These are phyloP conservation scores for Hypotaenidia okinawae DNA, from an alignment of 2,797 vertebrate species.

Conservation along the genomic window DNA sequence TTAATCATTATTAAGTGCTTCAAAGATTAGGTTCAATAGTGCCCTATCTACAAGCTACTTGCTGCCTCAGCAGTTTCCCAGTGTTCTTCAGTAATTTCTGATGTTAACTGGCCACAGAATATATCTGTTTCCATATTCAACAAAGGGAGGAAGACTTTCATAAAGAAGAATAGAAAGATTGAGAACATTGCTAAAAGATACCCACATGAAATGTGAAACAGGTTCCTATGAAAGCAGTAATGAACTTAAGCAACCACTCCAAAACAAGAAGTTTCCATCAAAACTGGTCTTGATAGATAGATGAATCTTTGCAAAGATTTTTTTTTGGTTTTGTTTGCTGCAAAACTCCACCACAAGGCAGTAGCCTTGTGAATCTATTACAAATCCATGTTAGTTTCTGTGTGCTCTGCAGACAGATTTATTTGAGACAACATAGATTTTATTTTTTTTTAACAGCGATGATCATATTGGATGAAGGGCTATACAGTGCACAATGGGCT, in stretches of 20 bases:
- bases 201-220: not conserved
- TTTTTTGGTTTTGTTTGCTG: not conserved
- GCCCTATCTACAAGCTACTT: fast-evolving
- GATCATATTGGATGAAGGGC: fast-evolving
- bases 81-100: not conserved
- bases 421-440: not conserved
- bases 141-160: not conserved
- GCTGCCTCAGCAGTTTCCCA: not conserved
- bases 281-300: not conserved
- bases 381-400: too few relatives aligned
- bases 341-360: not conserved
- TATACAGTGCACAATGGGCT: not conserved
- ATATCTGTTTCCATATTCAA: not conserved
- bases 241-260: not conserved
- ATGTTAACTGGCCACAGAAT: too few relatives aligned
- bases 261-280: not conserved
- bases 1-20: not conserved
- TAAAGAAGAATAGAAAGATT: not conserved
- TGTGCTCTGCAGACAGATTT: not conserved
- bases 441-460: not conserved
- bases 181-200: not conserved
- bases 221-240: not conserved
- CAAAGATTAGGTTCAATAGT: not conserved
- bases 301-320: not conserved
- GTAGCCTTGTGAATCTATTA: not conserved